Evolutionary conservation across 2,888 invertebrate species (phyloP), one percentile per base, ranked within the genome.

Genomic region (Ornithoptera alexandrae): DNA sequence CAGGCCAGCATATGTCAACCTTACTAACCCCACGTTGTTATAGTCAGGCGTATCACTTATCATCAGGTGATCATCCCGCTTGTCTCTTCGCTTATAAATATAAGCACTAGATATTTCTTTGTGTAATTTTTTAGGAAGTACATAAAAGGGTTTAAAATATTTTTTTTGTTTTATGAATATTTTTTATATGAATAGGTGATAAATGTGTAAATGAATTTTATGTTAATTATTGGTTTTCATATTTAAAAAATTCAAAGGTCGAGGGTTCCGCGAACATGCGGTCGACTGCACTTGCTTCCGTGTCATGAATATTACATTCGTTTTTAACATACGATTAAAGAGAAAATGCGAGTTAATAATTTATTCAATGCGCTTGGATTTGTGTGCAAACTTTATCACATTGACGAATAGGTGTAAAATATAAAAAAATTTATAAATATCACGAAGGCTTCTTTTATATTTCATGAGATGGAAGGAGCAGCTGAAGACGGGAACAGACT

Each of bases 311-410:
- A 66, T 59, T 58, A 8, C 2, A 60, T 60, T 59, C 58, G 59
- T 30, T 59, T 66, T 59, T 60, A 66, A 50, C 66, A 66, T 66
- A 18, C 50, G 46, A 66, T 60, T 66, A 46, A 50, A 59, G 20
- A 24, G 42, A n/a, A 60, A 66, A 57, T 57, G 20, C n/a, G 18
- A 17, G 20, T n/a, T 20, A 18, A 20, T 57, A 50, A 50, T 15
- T 50, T 50, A 50, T 57, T 57, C 57, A 57, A 57, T 57, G 57
- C 57, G 57, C 57, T 22, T 57, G 57, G 10, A n/a, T 57, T 57
- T 20, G 12, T 20, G 20, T 7, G 20, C n/a, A 20, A 20, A 50
- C 50, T 2, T 50, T 50, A 50, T 18, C 50, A 15, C 17, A 1
- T 4, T 50, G 18, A 50, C 1, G 50, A 50, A 50, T 50, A 50